Evolutionary conservation across 1,140 invertebrate genomes (phyloP).

Genomic region (Aradophagus sp.): DNA sequence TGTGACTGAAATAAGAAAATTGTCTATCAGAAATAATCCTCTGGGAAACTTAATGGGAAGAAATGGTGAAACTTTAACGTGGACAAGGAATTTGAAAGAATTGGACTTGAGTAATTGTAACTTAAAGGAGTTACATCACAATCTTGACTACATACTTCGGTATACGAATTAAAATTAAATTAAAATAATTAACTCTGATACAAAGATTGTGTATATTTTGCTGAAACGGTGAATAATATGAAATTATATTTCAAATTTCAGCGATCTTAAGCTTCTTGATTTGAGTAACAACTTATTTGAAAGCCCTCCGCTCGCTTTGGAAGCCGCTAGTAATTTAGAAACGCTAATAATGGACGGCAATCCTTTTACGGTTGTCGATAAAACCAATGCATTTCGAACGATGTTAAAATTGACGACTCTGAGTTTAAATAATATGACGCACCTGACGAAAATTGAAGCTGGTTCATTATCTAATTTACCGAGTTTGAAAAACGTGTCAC

Average conservation of each 20-base stretch:
- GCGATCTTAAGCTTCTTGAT: conserved; percentile 79
- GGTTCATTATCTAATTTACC: conserved; percentile 75
- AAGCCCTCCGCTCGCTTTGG: conserved; percentile 77
- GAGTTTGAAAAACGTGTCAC: conserved; percentile 74
- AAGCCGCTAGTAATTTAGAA: conserved; percentile 76
- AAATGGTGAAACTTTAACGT: conserved; percentile 79
- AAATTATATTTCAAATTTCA: conserved; percentile 37
- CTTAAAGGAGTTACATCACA: conserved; percentile 65
- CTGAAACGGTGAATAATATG: background rate
- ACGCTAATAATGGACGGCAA: conserved; percentile 81
- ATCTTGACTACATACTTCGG: background rate
- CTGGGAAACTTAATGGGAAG: conserved; percentile 78
- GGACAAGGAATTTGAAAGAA: conserved; percentile 79
- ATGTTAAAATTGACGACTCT: conserved; percentile 78
- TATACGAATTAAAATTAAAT: background rate
- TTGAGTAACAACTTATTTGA: conserved; percentile 81
- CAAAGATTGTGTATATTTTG: conserved; percentile 2
- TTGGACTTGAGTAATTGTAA: conserved; percentile 81
- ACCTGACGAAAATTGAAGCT: conserved; percentile 76
- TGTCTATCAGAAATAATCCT: conserved; percentile 82
- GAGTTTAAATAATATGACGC: conserved; percentile 79
- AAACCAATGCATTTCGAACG: conserved; percentile 77
- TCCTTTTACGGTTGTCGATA: conserved; percentile 79
- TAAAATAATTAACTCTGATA: background rate
- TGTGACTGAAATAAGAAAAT: conserved; percentile 77